Conservation (phyloP, 2,113 vertebrate species). For the Atrichornis clamosus region DNA sequence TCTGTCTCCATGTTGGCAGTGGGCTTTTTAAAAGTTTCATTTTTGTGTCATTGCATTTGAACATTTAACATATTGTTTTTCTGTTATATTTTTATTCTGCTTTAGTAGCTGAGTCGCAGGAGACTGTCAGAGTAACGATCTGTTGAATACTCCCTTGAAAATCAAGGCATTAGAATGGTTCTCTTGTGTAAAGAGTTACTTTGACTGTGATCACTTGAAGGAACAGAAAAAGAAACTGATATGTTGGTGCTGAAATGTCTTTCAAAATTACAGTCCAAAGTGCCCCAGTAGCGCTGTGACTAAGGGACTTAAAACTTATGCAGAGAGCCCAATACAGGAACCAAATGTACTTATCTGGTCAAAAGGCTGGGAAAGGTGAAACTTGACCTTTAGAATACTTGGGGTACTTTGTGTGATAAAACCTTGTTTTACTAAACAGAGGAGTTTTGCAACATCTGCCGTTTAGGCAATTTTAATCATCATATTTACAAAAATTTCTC, state of each 20-base stretch:
- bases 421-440: not conserved
- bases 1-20: not conserved
- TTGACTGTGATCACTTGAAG: not conserved
- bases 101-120: not conserved
- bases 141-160: not conserved
- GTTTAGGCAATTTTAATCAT: not conserved
- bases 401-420: not conserved
- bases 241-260: not conserved
- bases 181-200: not conserved
- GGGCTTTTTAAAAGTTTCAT: not conserved
- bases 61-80: not conserved
- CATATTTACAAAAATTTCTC: not conserved
- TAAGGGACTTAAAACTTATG: accelerated
- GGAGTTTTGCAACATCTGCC: not conserved
- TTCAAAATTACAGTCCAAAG: not conserved
- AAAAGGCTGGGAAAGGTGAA: not conserved
- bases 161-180: not conserved
- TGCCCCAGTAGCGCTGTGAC: not conserved
- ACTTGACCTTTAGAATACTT: not conserved
- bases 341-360: not conserved
- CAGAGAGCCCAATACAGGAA: not conserved
- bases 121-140: not conserved
- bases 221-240: not conserved
- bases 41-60: not conserved
- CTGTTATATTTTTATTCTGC: not conserved